Base-by-base conservation (phyloP, 2,888 invertebrate species). In the Adela reaumurella region DNA sequence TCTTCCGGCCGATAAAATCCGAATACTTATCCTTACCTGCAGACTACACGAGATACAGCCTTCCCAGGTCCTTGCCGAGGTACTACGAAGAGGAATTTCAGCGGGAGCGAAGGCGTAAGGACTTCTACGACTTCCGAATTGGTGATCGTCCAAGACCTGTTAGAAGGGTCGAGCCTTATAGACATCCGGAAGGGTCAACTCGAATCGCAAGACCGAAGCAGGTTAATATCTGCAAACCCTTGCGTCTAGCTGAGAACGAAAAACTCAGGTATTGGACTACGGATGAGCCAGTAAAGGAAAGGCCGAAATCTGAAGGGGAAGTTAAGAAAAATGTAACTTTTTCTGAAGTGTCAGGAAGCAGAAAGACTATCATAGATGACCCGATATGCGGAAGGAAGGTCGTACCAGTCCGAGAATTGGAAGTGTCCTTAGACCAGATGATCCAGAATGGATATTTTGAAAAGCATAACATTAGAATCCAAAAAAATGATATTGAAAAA, bases 391-490 rank as follows among this genome's bases (percentile, higher is more conserved):
- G 77, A 0, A 58, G 70, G 11, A 77, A 76, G 58, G 65, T 76
- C 2, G 76, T 79, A 0, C 77, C 78, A 1, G 79, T 80, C 0
- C 60, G 80, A 43, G 80, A 80, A 51, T 50, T 80, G 43, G 80
- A 80, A 53, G 80, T 80, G 0, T 79, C 79, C 0, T 59, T 80
- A 35, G 78, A 77, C 54, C 80, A 80, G 52, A 79, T 80, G 71
- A 78, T 77, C 54, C 76, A 79, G 50, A 79, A 78, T 47, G 78
- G 77, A 14, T 78, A 78, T 58, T 76, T 80, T 49, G 78, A 77
- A 58, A 79, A 74, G 57, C 74, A 76, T 46, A 78, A 77, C 47
- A 76, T 77, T 48, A 76, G 72, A 29, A 77, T 74, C 60, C 35
- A 35, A 14, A 35, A 14, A 14, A 35, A 35, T 11, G 35, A 35